Base-by-base conservation (phyloP, 2,113 vertebrate genomes). In the Gavia stellata region DNA sequence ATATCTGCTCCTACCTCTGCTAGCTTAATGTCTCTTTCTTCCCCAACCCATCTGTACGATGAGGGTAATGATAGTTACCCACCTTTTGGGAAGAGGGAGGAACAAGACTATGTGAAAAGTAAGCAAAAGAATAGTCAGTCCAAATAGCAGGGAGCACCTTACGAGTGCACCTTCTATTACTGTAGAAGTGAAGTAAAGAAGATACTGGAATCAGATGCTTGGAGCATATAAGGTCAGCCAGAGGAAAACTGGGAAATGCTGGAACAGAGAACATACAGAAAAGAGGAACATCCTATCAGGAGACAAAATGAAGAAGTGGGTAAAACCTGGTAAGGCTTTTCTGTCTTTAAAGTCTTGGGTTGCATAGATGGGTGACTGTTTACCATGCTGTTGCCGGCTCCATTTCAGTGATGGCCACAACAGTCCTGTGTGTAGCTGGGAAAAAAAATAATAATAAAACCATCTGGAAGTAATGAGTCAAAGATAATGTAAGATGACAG, bases 401-500 rank as follows among this genome's bases (percentile, higher is more conserved):
- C 14, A 17, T 86, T 92, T 92, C 67, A 94, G 42, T 47, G 63
- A 82, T 75, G 91, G 81, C 34, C 82, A 80, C 49, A 92, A 65
- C 31, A 73, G 4, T 86, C 40, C 58, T 42, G 24, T 44, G 50
- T 71, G 56, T 75, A 73, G n/a, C 40, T 65, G 38, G 33, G 18
- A 24, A 50, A 26, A 65, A 93, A 92, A 90, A 68, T 56, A 53
- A 56, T 19, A 88, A 62, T 36, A 94, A 63, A 94, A 94, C 81
- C 94, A 94, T 94, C 92, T 97, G 96, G 89, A 96, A 94, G 74
- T 71, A 96, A 94, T 90, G 74, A 95, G 74, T 97, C 94, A 96
- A 96, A 61, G 68, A 91, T 94, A 95, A 92, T 77, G 9, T 77
- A 92, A 91, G 86, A 86, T 70, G 92, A 95, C 87, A 91, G 61